These are phyloP conservation scores for Lithophane socia DNA, from an alignment of 2,888 invertebrate species.

Conservation along the genomic window DNA sequence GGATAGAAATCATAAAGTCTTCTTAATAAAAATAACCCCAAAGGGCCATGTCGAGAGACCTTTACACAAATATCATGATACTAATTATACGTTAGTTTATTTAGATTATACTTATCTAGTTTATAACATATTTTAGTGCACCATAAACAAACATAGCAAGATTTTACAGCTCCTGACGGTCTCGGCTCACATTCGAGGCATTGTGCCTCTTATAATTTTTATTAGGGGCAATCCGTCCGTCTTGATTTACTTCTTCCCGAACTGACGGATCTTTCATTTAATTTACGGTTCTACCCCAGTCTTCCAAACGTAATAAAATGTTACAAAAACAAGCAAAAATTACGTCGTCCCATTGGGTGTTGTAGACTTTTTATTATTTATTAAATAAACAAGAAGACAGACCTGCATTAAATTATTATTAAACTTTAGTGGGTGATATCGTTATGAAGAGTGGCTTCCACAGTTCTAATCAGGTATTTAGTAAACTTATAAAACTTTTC, in stretches of 20 bases:
- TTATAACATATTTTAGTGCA: slow-evolving; percentile 90
- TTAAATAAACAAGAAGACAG: slow-evolving; percentile 47
- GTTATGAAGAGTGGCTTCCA: not conserved
- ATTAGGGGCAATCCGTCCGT: slow-evolving; percentile 90
- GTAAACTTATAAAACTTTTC: not conserved
- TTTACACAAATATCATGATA: slow-evolving; percentile 84
- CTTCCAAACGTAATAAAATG: slow-evolving; percentile 87
- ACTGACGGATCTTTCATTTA: slow-evolving; percentile 90
- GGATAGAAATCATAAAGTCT: slow-evolving; percentile 73
- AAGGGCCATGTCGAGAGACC: slow-evolving; percentile 70
- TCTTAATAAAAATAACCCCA: slow-evolving; percentile 75
- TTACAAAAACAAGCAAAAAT: slow-evolving; percentile 89
- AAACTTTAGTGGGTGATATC: not conserved
- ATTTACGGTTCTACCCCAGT: slow-evolving; percentile 89
- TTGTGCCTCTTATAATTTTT: slow-evolving; percentile 91
- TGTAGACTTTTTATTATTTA: slow-evolving; percentile 65
- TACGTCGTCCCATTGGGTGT: slow-evolving; percentile 74
- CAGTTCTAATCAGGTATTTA: not conserved
- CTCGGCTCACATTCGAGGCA: slow-evolving; percentile 87
- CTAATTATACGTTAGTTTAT: slow-evolving; percentile 89
- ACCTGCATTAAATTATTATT: slow-evolving; percentile 24
- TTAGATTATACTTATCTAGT: slow-evolving; percentile 90
- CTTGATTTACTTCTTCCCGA: slow-evolving; percentile 90
- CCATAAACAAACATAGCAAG: slow-evolving; percentile 90
- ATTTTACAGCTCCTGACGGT: slow-evolving; percentile 89